Conservation (phyloP, 1,140 invertebrate genomes). For the Maconellicoccus hirsutus region DNA sequence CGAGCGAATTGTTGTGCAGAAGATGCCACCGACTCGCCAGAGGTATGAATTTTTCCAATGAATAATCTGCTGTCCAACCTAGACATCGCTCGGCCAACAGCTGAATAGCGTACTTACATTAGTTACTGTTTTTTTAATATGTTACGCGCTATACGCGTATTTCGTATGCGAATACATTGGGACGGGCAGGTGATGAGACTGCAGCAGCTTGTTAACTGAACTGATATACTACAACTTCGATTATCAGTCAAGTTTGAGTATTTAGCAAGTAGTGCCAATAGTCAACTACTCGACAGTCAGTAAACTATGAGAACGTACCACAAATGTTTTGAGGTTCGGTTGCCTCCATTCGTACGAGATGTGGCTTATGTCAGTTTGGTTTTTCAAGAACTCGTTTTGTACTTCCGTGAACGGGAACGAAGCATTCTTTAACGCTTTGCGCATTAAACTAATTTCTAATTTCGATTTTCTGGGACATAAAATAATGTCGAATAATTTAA, state of each 20-base stretch:
- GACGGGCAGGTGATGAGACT: too few relatives aligned
- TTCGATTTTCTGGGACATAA: slow-evolving; percentile 35
- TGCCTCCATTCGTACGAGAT: slow-evolving; percentile 47
- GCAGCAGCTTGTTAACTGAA: too few relatives aligned
- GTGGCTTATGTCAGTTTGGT: slow-evolving; percentile 32
- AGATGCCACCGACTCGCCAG: slow-evolving; percentile 60
- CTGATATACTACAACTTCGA: too few relatives aligned
- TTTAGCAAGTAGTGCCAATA: too few relatives aligned
- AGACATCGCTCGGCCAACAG: slow-evolving; percentile 51
- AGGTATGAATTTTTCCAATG: slow-evolving; percentile 64
- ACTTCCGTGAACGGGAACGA: slow-evolving; percentile 59
- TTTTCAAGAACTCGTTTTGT: slow-evolving; percentile 58
- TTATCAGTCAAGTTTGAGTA: too few relatives aligned
- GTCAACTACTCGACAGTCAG: too few relatives aligned
- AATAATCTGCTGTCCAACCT: slow-evolving; percentile 61
- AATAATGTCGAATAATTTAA: too few relatives aligned
- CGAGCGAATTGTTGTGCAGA: slow-evolving; percentile 32
- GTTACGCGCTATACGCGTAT: too few relatives aligned
- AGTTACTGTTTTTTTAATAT: too few relatives aligned
- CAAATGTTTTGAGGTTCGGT: slow-evolving; percentile 54
- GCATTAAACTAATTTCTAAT: slow-evolving; percentile 54
- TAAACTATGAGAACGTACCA: slow-evolving; percentile 47
- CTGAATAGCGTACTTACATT: slow-evolving; percentile 36
- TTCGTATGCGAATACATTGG: too few relatives aligned
- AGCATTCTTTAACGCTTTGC: slow-evolving; percentile 48